These are phyloP conservation scores for Acronicta alni DNA, from an alignment of 2,888 invertebrate genomes.

Conservation along the genomic window DNA sequence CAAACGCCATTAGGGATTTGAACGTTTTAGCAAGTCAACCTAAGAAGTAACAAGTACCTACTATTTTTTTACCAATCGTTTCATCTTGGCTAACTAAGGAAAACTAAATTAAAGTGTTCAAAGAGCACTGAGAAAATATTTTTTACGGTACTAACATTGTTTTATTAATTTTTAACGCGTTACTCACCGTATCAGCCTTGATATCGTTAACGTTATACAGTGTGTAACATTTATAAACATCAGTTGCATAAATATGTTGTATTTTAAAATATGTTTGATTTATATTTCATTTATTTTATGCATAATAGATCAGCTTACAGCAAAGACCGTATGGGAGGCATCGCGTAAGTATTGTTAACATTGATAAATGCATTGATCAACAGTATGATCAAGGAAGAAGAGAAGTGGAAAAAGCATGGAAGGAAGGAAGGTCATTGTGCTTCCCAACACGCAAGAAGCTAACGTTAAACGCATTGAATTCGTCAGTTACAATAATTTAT, in stretches of 20 bases:
- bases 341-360: neutral
- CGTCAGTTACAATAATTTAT: too few species aligned
- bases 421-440: too few species aligned
- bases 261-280: slow-evolving; percentile 8
- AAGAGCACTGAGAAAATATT: neutral
- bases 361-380: too few species aligned
- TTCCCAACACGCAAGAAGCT: too few species aligned
- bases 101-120: slow-evolving; percentile 8
- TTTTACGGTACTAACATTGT: slow-evolving; percentile 12
- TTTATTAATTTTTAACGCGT: slow-evolving; percentile 19
- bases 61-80: neutral
- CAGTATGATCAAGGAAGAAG: too few species aligned
- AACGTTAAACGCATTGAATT: too few species aligned
- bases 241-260: slow-evolving; percentile 16
- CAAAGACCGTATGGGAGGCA: neutral
- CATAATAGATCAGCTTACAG: neutral
- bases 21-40: slow-evolving; percentile 89
- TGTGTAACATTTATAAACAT: slow-evolving; percentile 2
- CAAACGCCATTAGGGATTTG: slow-evolving; percentile 95
- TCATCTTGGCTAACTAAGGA: neutral
- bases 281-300: neutral
- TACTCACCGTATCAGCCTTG: slow-evolving; percentile 1
- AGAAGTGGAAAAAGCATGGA: too few species aligned
- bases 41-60: slow-evolving; percentile 19
- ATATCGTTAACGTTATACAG: neutral